Conservation (phyloP, 2,888 invertebrate species). For the Pristionchus mayeri region DNA sequence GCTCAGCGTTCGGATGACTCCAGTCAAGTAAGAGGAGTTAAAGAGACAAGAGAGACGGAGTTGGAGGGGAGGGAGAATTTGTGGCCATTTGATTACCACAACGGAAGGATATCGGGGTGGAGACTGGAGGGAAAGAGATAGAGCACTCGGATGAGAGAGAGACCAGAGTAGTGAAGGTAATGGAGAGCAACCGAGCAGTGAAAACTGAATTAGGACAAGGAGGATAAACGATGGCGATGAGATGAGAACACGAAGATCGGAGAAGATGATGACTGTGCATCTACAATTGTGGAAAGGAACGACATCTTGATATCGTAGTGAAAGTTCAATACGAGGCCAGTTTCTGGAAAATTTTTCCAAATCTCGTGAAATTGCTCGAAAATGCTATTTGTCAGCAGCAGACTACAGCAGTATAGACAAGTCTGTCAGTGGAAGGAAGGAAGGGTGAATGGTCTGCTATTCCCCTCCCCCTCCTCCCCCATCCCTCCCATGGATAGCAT, state of each 20-base stretch:
- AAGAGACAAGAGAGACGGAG: not conserved
- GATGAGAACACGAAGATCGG: not conserved
- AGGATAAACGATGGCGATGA: not conserved
- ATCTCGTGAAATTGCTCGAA: no score
- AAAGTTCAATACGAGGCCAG: no score
- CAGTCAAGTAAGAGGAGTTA: not conserved
- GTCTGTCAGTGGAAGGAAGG: no score
- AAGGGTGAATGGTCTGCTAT: no score
- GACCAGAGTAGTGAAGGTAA: not conserved
- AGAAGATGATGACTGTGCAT: no score
- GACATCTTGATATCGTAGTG: no score
- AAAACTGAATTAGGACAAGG: not conserved
- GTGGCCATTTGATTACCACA: slow-evolving; percentile 28
- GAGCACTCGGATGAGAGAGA: not conserved
- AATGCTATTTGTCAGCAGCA: no score
- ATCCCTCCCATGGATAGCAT: not conserved
- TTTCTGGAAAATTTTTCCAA: no score
- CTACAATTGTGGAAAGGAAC: no score
- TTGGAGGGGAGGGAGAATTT: not conserved
- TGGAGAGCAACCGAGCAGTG: not conserved
- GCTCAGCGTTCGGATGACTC: not conserved
- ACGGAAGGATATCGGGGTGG: not conserved
- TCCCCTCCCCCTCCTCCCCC: no score
- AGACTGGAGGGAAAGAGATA: not conserved
- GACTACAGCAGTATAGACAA: no score